Conservation (phyloP, 2,113 vertebrate genomes). For the Gnathonemus longibarbis region DNA sequence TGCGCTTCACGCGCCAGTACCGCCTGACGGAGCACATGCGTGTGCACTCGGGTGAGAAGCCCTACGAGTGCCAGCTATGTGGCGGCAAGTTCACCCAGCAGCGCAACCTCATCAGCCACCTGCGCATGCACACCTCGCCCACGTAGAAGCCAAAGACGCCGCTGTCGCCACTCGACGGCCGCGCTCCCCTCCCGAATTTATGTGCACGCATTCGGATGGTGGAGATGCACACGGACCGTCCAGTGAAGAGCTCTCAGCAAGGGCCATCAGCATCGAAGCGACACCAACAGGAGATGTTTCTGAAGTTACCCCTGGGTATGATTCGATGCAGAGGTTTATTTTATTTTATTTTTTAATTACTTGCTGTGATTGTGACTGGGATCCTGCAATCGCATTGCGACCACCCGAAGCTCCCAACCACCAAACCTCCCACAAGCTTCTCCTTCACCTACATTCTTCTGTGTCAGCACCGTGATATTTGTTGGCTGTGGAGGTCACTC, state of each 20-base stretch:
- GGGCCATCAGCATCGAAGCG: neutral
- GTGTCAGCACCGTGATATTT: neutral
- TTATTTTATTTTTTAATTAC: neutral
- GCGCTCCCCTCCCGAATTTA: neutral
- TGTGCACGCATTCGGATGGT: neutral
- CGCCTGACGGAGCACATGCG: slow-evolving; percentile 90
- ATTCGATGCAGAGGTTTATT: neutral
- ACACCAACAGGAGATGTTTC: slow-evolving; percentile 18
- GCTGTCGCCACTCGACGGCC: neutral
- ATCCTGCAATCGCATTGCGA: slow-evolving; percentile 25
- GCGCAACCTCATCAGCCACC: slow-evolving; percentile 86
- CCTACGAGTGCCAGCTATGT: slow-evolving; percentile 86
- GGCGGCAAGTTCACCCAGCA: slow-evolving; percentile 88
- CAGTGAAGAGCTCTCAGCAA: neutral
- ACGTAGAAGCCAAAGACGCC: slow-evolving; percentile 78
- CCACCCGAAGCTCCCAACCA: slow-evolving; percentile 3
- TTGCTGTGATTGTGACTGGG: slow-evolving; percentile 34
- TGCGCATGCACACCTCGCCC: slow-evolving; percentile 85
- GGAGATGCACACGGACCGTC: neutral
- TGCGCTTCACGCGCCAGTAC: slow-evolving; percentile 89
- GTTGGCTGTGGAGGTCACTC: neutral
- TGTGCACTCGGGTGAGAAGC: slow-evolving; percentile 87
- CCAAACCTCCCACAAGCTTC: neutral
- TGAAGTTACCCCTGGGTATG: slow-evolving; percentile 15
- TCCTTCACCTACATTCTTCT: neutral